Evolutionary conservation across 2,113 vertebrate genomes (phyloP), one percentile per base, ranked within the genome.

Genomic region (Sus scrofa): DNA sequence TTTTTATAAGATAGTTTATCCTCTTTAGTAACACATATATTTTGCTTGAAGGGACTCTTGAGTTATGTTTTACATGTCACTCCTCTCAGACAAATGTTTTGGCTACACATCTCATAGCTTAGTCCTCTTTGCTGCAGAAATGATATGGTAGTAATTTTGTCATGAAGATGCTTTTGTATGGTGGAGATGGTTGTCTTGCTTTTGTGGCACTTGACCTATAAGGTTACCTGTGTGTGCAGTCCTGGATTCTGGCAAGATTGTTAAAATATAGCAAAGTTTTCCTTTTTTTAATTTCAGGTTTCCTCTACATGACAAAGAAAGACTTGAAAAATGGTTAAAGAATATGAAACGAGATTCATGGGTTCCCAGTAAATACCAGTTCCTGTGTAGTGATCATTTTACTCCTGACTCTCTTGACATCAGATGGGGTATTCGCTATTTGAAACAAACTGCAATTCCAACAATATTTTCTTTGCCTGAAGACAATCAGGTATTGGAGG

Each of bases 341-440:
- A 99, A 99, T 84, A 99, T 99, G 99, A 99, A 98, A 95, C 97
- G 99, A 32, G 98, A 98, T 89, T 98, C 99, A 0, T 99, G 99
- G 99, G 98, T 98, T 79, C 99, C 99, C 0, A 99, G 99, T 96
- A 99, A 99, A 96, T 99, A 99, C 96, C 99, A 99, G 97, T 99
- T 99, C 82, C 98, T 99, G 0, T 99, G 99, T 97, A 99, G 99
- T 86, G 99, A 99, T 60, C 99, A 99, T 93, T 99, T 99, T 39
- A 99, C 99, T 34, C 98, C 99, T 0, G 99, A 99, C 75, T 99
- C 99, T 91, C 99, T 99, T 37, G 99, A 99, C 62, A 98, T 99
- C 85, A 98, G 99, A 86, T 99, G 99, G 99, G 99, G 99, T 16
- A 99, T 99, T 94, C 99, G 99, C 9, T 99, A 99, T 97, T 95